Evolutionary conservation across 2,888 invertebrate species (phyloP), one percentile per base, ranked within the genome.

Genomic region (Limulus polyphemus): DNA sequence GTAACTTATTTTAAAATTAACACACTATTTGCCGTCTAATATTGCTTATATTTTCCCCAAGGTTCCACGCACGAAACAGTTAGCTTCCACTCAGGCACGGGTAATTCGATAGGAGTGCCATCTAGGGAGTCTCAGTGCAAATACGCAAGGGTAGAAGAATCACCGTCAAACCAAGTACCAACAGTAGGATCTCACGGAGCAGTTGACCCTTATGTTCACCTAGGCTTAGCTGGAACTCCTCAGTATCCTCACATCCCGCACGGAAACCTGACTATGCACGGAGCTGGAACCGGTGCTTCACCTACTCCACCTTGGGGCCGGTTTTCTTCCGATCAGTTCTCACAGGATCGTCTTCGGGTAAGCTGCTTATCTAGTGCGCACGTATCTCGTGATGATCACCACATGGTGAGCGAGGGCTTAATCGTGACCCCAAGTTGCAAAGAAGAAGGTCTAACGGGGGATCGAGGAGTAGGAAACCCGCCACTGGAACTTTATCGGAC

Each of bases 401-500:
- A 14, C 11, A 11, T 52, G 14, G 14, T 17, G 14, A 17, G 52
- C 14, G 52, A 52, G 14, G 17, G 16, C 11, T n/a, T 52, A 11
- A 52, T 52, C 16, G 52, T 17, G 14, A 48, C 12, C 16, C n/a
- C 47, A 10, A 47, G 47, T 12, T 57, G 57, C 57, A 57, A 57
- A n/a, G 57, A 57, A n/a, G 54, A 54, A 2, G 1, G 16, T 11
- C 32, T 32, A 32, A 7, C 32, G 1, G 32, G 32, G 3, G 54
- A 54, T 54, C 54, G 54, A 11, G 54, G 54, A 11, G 16, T 47
- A n/a, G 13, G 12, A 10, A 13, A 46, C 14, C 48, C 62, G 11
- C 47, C 59, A 2, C 55, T 66, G 32, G 66, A 66, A 16, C 50
- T 66, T 10, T 66, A 66, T 48, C 49, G 66, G 32, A 49, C 56